Evolutionary conservation across 1,140 invertebrate species (phyloP), one percentile per base, ranked within the genome.

Genomic region (Tribolium castaneum): DNA sequence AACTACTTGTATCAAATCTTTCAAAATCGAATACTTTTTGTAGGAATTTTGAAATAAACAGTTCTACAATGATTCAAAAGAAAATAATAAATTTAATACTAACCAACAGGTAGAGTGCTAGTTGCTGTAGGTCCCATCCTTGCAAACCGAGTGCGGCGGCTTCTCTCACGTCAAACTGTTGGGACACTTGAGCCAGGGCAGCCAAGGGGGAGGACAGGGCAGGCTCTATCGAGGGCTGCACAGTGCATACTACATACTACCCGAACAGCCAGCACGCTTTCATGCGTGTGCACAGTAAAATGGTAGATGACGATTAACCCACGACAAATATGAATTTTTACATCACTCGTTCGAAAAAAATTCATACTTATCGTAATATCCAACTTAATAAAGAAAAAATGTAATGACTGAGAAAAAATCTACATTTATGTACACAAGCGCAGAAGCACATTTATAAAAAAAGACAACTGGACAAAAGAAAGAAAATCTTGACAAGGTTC

Each of bases 81-180:
- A 39, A 78, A 16, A 70, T 72, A 9, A 45, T 45, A 14, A 22
- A 45, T n/a, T 62, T 62, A 13, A 70, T 81, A 91, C 92, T 90
- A 84, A 93, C 92, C 90, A 93, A 84, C 76, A 92, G 87, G 86
- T 93, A 93, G 88, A 93, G 92, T 80, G 92, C 92, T 79, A 93
- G 87, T 84, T 93, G 92, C 82, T 93, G 92, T 79, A 93, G 88
- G 84, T 93, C 92, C 92, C 92, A 93, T 80, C 89, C 89, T 81
- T 90, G 90, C 83, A 90, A 87, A 78, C 89, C 89, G 35, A 90
- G 84, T 83, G 88, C 84, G 84, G 87, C 82, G 82, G 87, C 81
- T 86, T 88, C 79, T 86, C 89, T 80, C 7, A 80, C 79, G 75
- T 86, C 86, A 74, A 86, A 84, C 76, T 86, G 85, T 74, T 86